A percentile compares a stretch with the other conserved stretches of the same genome.
Evolutionary conservation across 2,888 invertebrate genomes (phyloP).

Genomic region (Panorpa germanica): DNA sequence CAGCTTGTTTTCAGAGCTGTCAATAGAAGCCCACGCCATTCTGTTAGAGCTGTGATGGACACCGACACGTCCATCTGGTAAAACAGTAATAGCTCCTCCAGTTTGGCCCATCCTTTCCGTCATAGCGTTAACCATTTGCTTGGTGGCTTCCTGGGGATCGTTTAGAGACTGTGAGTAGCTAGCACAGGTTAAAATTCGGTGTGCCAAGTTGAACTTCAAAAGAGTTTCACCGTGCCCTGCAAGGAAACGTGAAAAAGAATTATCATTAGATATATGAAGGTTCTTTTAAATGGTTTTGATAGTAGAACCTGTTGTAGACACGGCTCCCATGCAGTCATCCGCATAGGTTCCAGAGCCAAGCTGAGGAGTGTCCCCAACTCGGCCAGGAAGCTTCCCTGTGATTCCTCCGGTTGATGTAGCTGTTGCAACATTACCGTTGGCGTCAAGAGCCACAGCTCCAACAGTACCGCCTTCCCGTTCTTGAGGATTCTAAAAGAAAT

Average conservation of each 20-base stretch:
- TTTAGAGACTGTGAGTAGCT: constrained; percentile 34
- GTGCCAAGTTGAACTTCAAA: constrained; percentile 56
- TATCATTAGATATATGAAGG: too few species aligned
- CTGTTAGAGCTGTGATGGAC: constrained; percentile 44
- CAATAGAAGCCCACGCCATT: too few species aligned
- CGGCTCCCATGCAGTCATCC: constrained; percentile 50
- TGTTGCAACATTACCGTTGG: constrained; percentile 50
- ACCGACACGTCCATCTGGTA: constrained; percentile 43
- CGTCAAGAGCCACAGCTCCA: constrained; percentile 66
- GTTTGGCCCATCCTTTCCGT: constrained; percentile 45
- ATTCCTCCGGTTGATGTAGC: constrained; percentile 78
- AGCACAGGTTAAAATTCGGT: constrained; percentile 45
- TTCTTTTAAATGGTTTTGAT: too few species aligned
- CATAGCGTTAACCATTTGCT: constrained; percentile 41
- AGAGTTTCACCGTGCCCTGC: constrained; percentile 78
- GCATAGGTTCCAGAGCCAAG: constrained; percentile 61
- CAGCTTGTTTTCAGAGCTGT: too few species aligned
- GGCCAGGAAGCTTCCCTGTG: constrained; percentile 57
- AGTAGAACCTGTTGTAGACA: constrained; percentile 68
- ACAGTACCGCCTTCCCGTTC: too few species aligned
- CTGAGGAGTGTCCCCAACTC: constrained; percentile 60
- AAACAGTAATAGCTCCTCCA: constrained; percentile 57
- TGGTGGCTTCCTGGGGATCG: constrained; percentile 41
- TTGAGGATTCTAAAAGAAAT: too few species aligned
- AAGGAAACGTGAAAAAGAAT: too few species aligned